Evolutionary conservation across 2,113 vertebrate species (phyloP).

Genomic region (Hemibagrus wyckioides): DNA sequence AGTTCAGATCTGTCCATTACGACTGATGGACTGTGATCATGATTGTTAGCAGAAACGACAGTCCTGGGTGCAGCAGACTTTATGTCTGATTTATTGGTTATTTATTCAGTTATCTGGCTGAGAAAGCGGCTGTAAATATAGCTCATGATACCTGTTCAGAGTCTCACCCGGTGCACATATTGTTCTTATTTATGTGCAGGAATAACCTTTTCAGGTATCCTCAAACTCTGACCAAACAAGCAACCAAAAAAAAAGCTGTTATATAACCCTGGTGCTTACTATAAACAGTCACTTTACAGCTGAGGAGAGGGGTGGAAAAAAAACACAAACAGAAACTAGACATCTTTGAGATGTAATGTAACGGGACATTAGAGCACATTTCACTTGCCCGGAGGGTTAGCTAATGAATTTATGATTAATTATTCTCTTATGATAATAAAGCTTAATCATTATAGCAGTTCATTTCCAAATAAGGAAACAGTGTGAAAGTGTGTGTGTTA

Average conservation of each 20-base stretch:
- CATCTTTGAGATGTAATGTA: neutral
- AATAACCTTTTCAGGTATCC: neutral
- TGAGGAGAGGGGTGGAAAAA: neutral
- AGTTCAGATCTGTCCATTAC: neutral
- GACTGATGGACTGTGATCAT: neutral
- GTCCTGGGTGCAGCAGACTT: neutral
- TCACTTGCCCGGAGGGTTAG: neutral
- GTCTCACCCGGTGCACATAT: neutral
- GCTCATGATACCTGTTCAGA: neutral
- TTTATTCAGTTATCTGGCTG: neutral
- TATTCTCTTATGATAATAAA: neutral
- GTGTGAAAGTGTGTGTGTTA: constrained; percentile 56
- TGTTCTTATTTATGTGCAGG: neutral
- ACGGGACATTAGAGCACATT: neutral
- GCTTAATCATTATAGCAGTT: neutral
- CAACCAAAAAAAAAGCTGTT: neutral
- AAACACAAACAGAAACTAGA: neutral
- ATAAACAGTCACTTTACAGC: neutral
- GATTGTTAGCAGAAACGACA: neutral
- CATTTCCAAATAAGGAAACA: neutral
- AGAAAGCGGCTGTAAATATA: neutral
- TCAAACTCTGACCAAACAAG: neutral
- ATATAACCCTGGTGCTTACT: neutral
- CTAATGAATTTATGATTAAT: neutral
- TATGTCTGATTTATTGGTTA: neutral